A percentile compares a stretch with the other conserved stretches of the same genome.
These are phyloP conservation scores for Aphis craccivora DNA, from an alignment of 1,140 invertebrate genomes.

Conservation along the genomic window DNA sequence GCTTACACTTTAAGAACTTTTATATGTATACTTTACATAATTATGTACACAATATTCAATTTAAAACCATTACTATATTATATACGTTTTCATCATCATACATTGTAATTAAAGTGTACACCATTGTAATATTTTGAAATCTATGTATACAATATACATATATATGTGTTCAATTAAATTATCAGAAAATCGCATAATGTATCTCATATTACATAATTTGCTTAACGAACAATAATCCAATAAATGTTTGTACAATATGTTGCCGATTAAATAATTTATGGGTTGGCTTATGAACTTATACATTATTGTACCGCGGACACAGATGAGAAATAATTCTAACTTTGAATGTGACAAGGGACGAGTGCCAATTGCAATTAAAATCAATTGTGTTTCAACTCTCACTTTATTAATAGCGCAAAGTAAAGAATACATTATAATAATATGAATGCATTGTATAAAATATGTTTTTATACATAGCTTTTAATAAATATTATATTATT, in stretches of 20 bases:
- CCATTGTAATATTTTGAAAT: neutral
- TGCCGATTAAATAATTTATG: constrained; percentile 8
- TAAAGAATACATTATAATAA: neutral
- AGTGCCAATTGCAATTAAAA: neutral
- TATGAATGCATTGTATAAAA: too few relatives aligned
- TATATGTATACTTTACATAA: too few relatives aligned
- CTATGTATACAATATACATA: neutral
- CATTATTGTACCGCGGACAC: neutral
- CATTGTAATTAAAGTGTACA: neutral
- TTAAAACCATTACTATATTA: neutral
- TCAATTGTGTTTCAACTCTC: neutral
- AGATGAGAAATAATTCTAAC: constrained; percentile 23
- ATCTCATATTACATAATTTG: neutral
- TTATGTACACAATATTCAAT: too few relatives aligned
- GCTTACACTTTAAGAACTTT: too few relatives aligned
- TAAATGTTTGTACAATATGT: neutral
- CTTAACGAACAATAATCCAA: neutral
- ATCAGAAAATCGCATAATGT: neutral
- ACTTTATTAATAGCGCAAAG: neutral
- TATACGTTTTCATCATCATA: neutral
- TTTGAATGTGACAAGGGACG: neutral
- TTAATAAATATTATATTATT: neutral
- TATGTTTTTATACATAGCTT: neutral
- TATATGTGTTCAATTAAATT: neutral
- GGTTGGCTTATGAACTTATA: neutral